phyloP scores from a whole-genome alignment of 1,140 invertebrate genomes.

The Caenorhabditis latens region DNA sequence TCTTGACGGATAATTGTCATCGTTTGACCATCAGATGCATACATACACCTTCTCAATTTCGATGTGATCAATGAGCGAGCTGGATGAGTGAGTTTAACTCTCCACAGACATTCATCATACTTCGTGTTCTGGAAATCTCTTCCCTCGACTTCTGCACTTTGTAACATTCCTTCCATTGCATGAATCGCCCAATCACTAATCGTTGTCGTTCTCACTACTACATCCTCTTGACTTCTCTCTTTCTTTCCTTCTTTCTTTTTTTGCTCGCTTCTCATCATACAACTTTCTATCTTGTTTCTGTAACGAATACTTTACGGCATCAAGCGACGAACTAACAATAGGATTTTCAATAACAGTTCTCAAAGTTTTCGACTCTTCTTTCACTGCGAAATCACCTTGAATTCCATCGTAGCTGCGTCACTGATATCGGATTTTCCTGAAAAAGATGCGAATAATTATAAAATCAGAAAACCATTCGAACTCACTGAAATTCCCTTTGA shows the following conservation, averaged over 20 bases:
- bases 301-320: constrained; percentile 74
- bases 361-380: constrained; percentile 44
- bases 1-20: constrained; percentile 60
- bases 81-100: constrained; percentile 9
- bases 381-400: constrained; percentile 31
- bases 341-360: constrained; percentile 39
- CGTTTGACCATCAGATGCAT: constrained; percentile 66
- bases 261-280: constrained; percentile 73
- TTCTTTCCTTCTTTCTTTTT: constrained; percentile 71
- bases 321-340: constrained; percentile 75
- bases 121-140: not conserved
- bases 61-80: not conserved
- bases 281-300: constrained; percentile 63
- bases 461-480: not conserved
- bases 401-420: constrained; percentile 8
- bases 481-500: constrained; percentile 15
- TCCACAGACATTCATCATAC: constrained; percentile 37
- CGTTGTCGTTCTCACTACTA: constrained; percentile 14
- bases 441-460: not conserved
- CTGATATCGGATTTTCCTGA: constrained; percentile 20
- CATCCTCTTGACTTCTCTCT: constrained; percentile 68
- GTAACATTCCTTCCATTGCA: constrained; percentile 42
- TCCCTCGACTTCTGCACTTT: constrained; percentile 31
- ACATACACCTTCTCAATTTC: constrained; percentile 67
- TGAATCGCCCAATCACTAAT: constrained; percentile 52